Evolutionary conservation across 1,140 invertebrate species (phyloP).

Genomic region (Habropoda laboriosa): DNA sequence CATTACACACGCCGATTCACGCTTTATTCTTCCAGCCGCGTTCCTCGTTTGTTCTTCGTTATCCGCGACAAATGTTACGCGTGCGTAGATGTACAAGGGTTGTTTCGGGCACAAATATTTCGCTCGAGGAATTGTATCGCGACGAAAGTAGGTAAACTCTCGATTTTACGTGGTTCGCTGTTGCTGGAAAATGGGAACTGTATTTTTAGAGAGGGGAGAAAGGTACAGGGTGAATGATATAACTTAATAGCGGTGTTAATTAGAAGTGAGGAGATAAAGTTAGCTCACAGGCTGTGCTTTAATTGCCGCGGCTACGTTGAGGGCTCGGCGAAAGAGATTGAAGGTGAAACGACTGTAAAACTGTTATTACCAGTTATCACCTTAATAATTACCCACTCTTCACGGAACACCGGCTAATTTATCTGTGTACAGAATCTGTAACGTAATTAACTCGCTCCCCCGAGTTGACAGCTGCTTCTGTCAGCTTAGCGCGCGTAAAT

Average conservation of each 20-base stretch:
- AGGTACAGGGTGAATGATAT: background rate
- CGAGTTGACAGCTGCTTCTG: background rate
- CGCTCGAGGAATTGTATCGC: too few relatives aligned
- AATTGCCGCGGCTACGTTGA: constrained; percentile 19
- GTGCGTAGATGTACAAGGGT: background rate
- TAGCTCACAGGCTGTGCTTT: background rate
- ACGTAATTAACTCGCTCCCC: background rate
- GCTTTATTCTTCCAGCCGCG: background rate
- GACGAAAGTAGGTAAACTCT: too few relatives aligned
- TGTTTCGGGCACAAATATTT: too few relatives aligned
- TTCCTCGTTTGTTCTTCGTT: background rate
- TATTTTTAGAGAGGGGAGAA: too few relatives aligned
- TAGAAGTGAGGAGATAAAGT: background rate
- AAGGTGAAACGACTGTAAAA: background rate
- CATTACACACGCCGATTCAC: background rate
- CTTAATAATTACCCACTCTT: constrained; percentile 27
- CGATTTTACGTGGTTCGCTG: too few relatives aligned
- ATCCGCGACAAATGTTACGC: background rate
- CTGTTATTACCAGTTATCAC: constrained; percentile 37
- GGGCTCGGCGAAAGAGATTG: background rate
- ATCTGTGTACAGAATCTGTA: constrained; percentile 29
- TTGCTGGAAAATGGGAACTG: too few relatives aligned
- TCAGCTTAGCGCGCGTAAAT: background rate
- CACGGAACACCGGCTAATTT: background rate
- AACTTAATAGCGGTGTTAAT: background rate